These are phyloP conservation scores for Drosophila seclusa DNA, from an alignment of 2,888 invertebrate genomes.

Conservation along the genomic window DNA sequence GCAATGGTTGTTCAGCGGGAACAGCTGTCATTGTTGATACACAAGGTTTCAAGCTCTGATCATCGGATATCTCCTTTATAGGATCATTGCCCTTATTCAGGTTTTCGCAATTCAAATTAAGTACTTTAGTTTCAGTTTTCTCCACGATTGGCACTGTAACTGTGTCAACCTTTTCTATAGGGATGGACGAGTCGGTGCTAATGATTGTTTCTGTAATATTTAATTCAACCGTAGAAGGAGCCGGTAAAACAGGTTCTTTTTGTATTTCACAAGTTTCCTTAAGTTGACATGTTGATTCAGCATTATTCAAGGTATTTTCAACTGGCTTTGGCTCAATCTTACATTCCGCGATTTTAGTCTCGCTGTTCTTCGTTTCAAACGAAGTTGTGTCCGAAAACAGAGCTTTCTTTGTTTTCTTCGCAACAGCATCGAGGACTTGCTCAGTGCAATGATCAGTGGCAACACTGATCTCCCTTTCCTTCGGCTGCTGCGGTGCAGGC, in stretches of 20 bases:
- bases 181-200: background rate
- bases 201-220: slow-evolving; percentile 4
- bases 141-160: slow-evolving; percentile 24
- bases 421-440: slow-evolving; percentile 82
- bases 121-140: slow-evolving; percentile 20
- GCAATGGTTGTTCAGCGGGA: background rate
- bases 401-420: slow-evolving; percentile 84
- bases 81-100: background rate
- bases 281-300: background rate
- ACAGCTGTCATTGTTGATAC: background rate
- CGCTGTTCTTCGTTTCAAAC: slow-evolving; percentile 38
- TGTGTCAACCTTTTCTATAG: slow-evolving; percentile 12
- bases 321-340: slow-evolving; percentile 34
- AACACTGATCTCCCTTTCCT: slow-evolving; percentile 22
- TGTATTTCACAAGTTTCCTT: slow-evolving; percentile 17
- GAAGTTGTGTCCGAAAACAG: slow-evolving; percentile 74
- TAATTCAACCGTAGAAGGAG: slow-evolving; percentile 9
- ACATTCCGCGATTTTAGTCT: slow-evolving; percentile 17
- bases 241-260: background rate
- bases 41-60: slow-evolving; percentile 17
- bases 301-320: slow-evolving; percentile 8
- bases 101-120: slow-evolving; percentile 3
- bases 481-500: background rate
- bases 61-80: background rate
- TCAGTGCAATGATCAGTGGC: slow-evolving; percentile 59